Evolutionary conservation across 2,797 vertebrate genomes (phyloP), one percentile per base, ranked within the genome.

Genomic region (Clarias platycephalus): DNA sequence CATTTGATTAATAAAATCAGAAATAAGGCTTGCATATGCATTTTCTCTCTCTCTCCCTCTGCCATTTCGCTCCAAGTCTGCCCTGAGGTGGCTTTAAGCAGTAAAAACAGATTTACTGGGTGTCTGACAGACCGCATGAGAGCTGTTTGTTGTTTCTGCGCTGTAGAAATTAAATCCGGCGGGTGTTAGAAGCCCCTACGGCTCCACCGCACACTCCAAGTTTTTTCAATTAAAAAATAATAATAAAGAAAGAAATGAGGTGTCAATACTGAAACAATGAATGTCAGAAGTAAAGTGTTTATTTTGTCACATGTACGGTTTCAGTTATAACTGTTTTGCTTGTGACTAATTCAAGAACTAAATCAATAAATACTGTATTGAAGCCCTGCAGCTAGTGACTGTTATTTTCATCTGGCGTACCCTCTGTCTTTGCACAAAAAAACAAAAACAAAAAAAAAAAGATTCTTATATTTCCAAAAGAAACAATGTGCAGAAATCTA

Each of bases 1-100:
- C 83, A 89, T 86, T 83, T 84, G 85, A 89, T 85, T 84, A 86
- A 89, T 87, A 85, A 85, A 88, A 62, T 53, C 75, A 63, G 72
- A 85, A 87, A 74, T 68, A 77, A 67, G 66, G 44, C 87, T 83
- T 55, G 79, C 84, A 86, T 88, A 67, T 88, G 85, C 84, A 58
- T 81, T 86, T 88, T 87, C 60, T 81, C 75, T 64, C 75, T 64
- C 76, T 64, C 76, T 71, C 77, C 75, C 82, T 75, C 72, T 34
- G 81, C 83, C 60, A 80, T 84, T 88, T 81, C 63, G 66, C 83
- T 76, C 79, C 24, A 64, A 28, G 49, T 84, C 75, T 84, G 81
- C 80, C 66, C 75, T 82, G 79, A 85, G 78, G 86, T 70, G 75
- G 64, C 85, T 86, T 62, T 71, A 37, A 80, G 82, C 85, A 86